Evolutionary conservation across 2,113 vertebrate genomes (phyloP).

Genomic region (Halcyon senegalensis): DNA sequence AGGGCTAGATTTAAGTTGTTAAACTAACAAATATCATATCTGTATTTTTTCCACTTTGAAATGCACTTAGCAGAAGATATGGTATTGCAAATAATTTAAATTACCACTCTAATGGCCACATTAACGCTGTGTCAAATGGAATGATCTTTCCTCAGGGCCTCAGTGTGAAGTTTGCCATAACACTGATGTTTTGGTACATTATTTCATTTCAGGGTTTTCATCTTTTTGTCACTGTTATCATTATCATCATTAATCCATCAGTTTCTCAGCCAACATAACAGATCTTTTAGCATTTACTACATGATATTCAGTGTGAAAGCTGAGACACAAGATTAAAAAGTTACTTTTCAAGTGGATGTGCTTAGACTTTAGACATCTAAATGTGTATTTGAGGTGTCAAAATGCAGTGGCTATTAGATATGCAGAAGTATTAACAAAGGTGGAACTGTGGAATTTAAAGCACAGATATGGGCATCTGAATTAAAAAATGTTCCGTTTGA

Average conservation of each 20-base stretch:
- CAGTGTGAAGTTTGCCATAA: not conserved
- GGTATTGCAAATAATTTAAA: not conserved
- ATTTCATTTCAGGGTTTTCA: not conserved
- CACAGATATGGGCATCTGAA: not conserved
- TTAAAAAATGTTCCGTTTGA: not conserved
- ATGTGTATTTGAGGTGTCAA: not conserved
- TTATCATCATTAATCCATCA: not conserved
- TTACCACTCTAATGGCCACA: not conserved
- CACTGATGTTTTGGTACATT: not conserved
- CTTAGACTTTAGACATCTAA: not conserved
- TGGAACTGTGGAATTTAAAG: not conserved
- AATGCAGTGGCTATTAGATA: not conserved
- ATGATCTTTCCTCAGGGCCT: not conserved
- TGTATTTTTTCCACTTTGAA: not conserved
- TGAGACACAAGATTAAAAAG: not conserved
- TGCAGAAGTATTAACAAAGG: not conserved
- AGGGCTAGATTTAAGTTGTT: not conserved
- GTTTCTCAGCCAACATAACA: not conserved
- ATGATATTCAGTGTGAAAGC: not conserved
- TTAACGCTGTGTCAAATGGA: not conserved
- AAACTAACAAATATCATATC: not conserved
- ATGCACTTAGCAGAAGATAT: not conserved
- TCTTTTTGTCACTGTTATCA: not conserved
- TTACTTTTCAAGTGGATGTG: not conserved
- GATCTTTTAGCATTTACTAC: not conserved